Evolutionary conservation across 1,140 invertebrate genomes (phyloP).

Genomic region (Heliothis subflexa): DNA sequence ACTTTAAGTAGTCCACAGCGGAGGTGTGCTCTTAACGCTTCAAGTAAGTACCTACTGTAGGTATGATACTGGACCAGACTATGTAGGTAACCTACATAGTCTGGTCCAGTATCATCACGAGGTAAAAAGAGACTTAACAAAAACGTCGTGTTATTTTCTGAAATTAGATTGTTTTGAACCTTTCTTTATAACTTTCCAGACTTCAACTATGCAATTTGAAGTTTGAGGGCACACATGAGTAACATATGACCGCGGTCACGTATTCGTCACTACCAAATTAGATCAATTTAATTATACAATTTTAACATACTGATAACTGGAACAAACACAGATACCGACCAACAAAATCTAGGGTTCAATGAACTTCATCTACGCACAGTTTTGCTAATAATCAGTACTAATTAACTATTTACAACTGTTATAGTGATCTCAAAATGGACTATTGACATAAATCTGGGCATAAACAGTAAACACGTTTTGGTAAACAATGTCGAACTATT

Average conservation of each 20-base stretch:
- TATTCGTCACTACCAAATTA: constrained; percentile 39
- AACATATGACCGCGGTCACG: constrained; percentile 1
- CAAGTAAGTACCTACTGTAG: no score
- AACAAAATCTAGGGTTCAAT: constrained; percentile 53
- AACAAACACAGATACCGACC: constrained; percentile 38
- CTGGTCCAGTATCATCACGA: no score
- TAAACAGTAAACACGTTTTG: background rate
- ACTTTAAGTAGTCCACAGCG: no score
- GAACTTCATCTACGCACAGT: constrained; percentile 44
- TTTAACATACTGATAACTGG: constrained; percentile 52
- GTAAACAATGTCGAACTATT: constrained; percentile 8
- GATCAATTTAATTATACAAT: constrained; percentile 51
- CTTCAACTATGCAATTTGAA: background rate
- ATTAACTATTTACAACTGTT: constrained; percentile 13
- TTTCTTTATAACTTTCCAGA: no score
- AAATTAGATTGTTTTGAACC: no score
- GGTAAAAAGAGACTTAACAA: no score
- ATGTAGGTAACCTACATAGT: no score
- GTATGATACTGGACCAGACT: no score
- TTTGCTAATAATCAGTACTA: constrained; percentile 8
- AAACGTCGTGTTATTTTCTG: no score
- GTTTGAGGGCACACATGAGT: background rate
- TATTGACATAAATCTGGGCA: constrained; percentile 12
- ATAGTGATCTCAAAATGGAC: constrained; percentile 3
- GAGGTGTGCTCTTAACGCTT: no score